Conservation (phyloP, 30 jellyfish, hydroid and myxozoan species). For the Clytia hemisphaerica region DNA sequence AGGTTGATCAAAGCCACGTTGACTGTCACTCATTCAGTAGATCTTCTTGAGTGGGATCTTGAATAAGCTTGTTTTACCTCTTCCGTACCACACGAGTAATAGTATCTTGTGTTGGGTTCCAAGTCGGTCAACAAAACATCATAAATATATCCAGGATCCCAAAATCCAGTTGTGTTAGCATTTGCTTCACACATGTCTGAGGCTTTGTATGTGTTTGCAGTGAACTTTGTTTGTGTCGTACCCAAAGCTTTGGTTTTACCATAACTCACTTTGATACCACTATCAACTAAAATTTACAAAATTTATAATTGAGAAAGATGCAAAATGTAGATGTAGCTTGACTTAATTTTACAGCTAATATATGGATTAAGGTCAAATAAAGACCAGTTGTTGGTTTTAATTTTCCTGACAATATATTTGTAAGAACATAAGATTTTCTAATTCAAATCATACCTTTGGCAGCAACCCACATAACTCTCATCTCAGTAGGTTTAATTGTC, state of each 20-base stretch:
- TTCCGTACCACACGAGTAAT: conserved; percentile 79
- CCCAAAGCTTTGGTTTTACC: conserved; percentile 1
- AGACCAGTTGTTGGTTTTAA: too few species aligned
- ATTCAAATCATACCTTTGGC: conserved; percentile 49
- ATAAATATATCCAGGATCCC: conserved; percentile 92
- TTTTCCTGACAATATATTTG: background rate
- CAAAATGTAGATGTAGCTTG: too few species aligned
- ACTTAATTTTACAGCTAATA: too few species aligned
- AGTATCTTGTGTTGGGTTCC: conserved; percentile 69
- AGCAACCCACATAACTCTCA: conserved; percentile 75
- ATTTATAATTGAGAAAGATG: too few species aligned
- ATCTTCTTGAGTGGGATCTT: too few species aligned
- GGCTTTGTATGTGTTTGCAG: conserved; percentile 72
- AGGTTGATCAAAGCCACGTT: too few species aligned
- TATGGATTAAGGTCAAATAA: too few species aligned
- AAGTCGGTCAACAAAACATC: conserved; percentile 69
- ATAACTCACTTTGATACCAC: conserved; percentile 20
- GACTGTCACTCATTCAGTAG: too few species aligned
- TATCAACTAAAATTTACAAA: conserved; percentile 11
- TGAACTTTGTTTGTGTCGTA: background rate
- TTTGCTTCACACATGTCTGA: conserved; percentile 92
- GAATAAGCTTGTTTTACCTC: too few species aligned
- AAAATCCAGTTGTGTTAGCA: conserved; percentile 86
- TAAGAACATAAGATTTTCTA: background rate
- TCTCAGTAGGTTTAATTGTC: conserved; percentile 54